Conservation (phyloP, 2,888 invertebrate species). For the Zaprionus bogoriensis region DNA sequence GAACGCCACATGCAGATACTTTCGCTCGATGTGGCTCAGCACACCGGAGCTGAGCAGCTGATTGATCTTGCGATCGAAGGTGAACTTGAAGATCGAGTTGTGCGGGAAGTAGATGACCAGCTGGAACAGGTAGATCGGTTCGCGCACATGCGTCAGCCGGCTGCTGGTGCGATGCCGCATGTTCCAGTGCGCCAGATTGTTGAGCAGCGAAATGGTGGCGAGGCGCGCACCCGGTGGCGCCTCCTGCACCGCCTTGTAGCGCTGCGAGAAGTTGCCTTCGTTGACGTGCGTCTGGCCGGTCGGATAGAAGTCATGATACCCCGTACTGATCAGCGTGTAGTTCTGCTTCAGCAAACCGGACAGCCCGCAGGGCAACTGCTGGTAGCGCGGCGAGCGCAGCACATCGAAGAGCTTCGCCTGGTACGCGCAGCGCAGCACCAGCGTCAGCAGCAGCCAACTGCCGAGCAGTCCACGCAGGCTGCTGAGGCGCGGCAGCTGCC, state of each 20-base stretch:
- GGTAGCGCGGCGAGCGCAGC: conserved; percentile 54
- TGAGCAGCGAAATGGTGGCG: conserved; percentile 54
- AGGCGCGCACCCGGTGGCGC: conserved; percentile 17
- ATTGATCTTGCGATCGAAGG: conserved; percentile 60
- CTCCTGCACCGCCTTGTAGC: conserved; percentile 30
- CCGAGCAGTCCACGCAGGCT: conserved; percentile 69
- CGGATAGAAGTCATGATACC: conserved; percentile 62
- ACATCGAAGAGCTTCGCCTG: conserved; percentile 79
- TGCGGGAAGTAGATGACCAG: conserved; percentile 63
- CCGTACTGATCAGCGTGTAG: conserved; percentile 52
- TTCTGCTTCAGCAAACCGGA: conserved; percentile 45
- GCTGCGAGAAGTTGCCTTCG: conserved; percentile 15
- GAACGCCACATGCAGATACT: conserved; percentile 20
- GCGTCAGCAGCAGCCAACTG: conserved; percentile 68
- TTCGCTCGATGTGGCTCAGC: conserved; percentile 39
- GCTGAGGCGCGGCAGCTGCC: conserved; percentile 46
- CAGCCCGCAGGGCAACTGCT: conserved; percentile 53
- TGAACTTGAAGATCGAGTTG: conserved; percentile 49
- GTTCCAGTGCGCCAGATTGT: conserved; percentile 64
- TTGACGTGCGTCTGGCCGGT: conserved; percentile 39
- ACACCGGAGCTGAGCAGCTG: conserved; percentile 61
- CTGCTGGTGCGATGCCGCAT: conserved; percentile 31
- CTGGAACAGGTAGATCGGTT: conserved; percentile 62
- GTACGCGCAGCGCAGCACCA: conserved; percentile 78
- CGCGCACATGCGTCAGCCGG: conserved; percentile 47